Base-by-base conservation (phyloP, 1,140 invertebrate species). In the Amphibalanus amphitrite region DNA sequence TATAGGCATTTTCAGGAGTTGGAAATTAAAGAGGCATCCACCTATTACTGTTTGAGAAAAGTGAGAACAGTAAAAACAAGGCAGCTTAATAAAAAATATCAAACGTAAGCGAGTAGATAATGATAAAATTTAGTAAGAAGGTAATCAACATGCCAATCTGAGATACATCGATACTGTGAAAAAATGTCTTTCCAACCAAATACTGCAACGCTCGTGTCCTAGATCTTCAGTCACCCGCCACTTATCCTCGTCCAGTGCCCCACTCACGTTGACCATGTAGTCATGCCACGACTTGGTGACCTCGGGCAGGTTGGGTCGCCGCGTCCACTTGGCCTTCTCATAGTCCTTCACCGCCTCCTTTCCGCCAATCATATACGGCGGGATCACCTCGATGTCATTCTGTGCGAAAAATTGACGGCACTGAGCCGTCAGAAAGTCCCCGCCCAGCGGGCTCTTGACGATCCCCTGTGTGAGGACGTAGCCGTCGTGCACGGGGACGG, bases 401-500 rank as follows among this genome's bases (percentile, higher is more conserved):
- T 88, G 86, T 77, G 89, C 88, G 30, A 84, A 78, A 75, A 78
- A 76, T 47, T 74, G 72, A 33, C 72, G 69, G 69, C 74, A 75
- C 72, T 75, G 72, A 28, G 29, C 23, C 17, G 72, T 89, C 6
- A 97, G 85, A 75, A 96, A 95, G 80, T 98, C 95, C 23, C 95
- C 94, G 25, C 91, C 95, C 1, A 97, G 81, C 0, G 93, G 92
- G 26, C 91, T 92, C 77, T 93, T 90, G 0, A 95, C 92, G 70
- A 96, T 93, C 3, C 91, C 76, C 71, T 77, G 75, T 91, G 84
- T 76, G 6, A 97, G 82, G 8, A 94, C 92, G 82, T 95, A 96
- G n/a, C 92, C 92, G 82, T 95, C 92, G 81, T 92, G 91, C 47
- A 97, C 93, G 10, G 95, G 95, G 4, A 96, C 90, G 17, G 93